phyloP scores from a whole-genome alignment of 2,113 vertebrate species.

The Eulemur rufifrons region DNA sequence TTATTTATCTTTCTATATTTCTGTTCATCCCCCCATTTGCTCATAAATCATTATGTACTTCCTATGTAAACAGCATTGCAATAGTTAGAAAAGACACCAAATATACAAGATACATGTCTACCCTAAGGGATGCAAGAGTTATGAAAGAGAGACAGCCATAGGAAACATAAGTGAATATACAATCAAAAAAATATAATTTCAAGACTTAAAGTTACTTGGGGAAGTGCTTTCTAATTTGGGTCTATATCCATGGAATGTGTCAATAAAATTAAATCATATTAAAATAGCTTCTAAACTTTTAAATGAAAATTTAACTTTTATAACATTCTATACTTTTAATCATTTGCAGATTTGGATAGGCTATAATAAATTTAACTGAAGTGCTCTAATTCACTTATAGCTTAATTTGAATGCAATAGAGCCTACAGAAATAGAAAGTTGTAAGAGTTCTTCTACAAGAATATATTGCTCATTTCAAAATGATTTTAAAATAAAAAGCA shows the following conservation, averaged over 20 bases:
- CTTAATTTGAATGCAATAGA: background rate
- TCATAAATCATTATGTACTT: background rate
- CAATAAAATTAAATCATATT: background rate
- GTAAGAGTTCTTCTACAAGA: background rate
- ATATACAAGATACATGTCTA: background rate
- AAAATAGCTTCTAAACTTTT: background rate
- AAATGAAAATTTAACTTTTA: background rate
- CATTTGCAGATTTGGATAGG: background rate
- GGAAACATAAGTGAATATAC: background rate
- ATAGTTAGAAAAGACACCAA: background rate
- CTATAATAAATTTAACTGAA: background rate
- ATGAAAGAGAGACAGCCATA: background rate
- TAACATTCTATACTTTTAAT: background rate
- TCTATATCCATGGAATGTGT: background rate
- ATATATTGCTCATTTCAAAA: background rate
- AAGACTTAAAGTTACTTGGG: background rate
- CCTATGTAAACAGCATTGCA: background rate
- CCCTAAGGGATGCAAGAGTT: fast-evolving
- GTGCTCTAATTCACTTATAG: background rate
- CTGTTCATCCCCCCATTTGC: background rate
- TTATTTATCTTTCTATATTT: background rate
- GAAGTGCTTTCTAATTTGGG: background rate
- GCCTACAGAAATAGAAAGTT: background rate
- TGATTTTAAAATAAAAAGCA: background rate
- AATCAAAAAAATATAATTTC: background rate